Evolutionary conservation across 2,797 vertebrate species (phyloP), one percentile per base, ranked within the genome.

Genomic region (Oceanodroma leucorhoa): DNA sequence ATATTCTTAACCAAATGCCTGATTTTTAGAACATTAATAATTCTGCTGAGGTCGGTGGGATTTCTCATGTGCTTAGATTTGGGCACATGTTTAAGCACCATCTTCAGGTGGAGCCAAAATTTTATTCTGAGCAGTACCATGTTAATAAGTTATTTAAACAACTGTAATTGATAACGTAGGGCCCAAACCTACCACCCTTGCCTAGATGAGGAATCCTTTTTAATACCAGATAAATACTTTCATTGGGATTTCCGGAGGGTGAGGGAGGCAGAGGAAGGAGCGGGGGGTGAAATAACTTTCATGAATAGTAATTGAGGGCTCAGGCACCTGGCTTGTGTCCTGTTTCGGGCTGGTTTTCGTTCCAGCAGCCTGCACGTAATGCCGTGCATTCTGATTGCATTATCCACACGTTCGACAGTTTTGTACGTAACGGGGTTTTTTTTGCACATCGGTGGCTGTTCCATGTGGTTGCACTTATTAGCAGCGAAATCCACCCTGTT

Each of bases 381-480:
- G 1, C 46, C 0, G 0, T 55, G 94, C 62, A 3, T 72, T 90
- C 92, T 81, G 62, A 38, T 41, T 51, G 80, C 18, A 5, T 82
- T 80, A 69, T 48, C 38, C 46, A 69, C 57, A 34, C 8, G 0
- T 57, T 66, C 4, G 1, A 57, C 62, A 45, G 17, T 69, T 93
- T 34, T 51, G 32, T 66, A 24, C 2, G 0, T 50, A 66, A n/a
- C 2, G 2, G 20, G 4, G 1, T 41, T 19, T 32, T 83, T 6
- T 62, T 70, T 46, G 41, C 40, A 22, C 4, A 3, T 43, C 3
- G 2, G 55, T 75, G 58, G 7, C 54, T 51, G 12, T 32, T 80
- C 34, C 15, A 18, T 84, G 73, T 85, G 79, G 57, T 93, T 87
- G 54, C 78, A 71, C 72, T 86, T 84, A 57, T 6, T 80, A 67